Conservation (phyloP, 1,140 invertebrate species). For the Eumaeus atala region DNA sequence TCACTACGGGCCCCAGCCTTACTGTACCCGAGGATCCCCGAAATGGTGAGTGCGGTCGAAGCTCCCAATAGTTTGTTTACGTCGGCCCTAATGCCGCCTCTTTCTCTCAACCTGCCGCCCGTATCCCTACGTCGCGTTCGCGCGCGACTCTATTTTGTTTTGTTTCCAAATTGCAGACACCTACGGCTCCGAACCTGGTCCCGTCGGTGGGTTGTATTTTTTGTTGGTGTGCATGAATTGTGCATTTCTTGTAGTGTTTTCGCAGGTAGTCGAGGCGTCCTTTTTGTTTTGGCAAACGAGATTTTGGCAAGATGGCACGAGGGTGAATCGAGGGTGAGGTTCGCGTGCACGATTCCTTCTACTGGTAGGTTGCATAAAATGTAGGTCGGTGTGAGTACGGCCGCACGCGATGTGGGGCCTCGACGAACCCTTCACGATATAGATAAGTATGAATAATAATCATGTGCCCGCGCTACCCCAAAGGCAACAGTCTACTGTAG, state of each 20-base stretch:
- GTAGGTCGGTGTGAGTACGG: slow-evolving; percentile 65
- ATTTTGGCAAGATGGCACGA: slow-evolving; percentile 17
- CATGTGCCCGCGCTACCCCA: slow-evolving; percentile 5
- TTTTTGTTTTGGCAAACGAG: slow-evolving; percentile 22
- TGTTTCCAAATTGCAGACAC: slow-evolving; percentile 71
- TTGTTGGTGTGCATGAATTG: slow-evolving; percentile 61
- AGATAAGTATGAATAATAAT: slow-evolving; percentile 10
- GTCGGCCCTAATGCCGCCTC: slow-evolving; percentile 58
- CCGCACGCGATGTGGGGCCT: slow-evolving; percentile 52
- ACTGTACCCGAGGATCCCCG: slow-evolving; percentile 55
- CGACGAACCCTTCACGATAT: slow-evolving; percentile 34
- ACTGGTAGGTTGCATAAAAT: slow-evolving; percentile 69
- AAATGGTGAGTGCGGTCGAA: slow-evolving; percentile 73
- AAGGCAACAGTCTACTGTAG: slow-evolving; percentile 6
- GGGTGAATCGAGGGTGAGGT: slow-evolving; percentile 29
- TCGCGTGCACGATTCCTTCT: slow-evolving; percentile 44
- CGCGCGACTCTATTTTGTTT: slow-evolving; percentile 70
- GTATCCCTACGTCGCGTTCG: slow-evolving; percentile 59
- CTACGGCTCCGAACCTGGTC: slow-evolving; percentile 55
- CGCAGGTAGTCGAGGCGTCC: slow-evolving; percentile 54
- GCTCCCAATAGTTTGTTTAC: slow-evolving; percentile 71
- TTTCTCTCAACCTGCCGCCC: slow-evolving; percentile 66
- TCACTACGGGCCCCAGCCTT: slow-evolving; percentile 53
- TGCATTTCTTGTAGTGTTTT: slow-evolving; percentile 66
- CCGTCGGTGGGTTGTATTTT: slow-evolving; percentile 54